These are phyloP conservation scores for Saturnia pavonia DNA, from an alignment of 2,888 invertebrate species.

Conservation along the genomic window DNA sequence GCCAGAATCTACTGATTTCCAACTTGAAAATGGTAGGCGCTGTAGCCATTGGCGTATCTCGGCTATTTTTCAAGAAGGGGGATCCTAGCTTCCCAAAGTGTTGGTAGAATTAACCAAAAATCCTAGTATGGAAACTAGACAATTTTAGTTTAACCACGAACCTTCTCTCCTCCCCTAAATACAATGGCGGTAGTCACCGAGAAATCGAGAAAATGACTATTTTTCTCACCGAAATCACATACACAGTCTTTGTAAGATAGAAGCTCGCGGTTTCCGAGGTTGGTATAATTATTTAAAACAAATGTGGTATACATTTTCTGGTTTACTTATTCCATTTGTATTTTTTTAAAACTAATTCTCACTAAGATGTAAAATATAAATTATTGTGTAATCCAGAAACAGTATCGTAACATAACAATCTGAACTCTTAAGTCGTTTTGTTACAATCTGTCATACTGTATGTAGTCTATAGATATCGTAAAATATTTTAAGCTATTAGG, in stretches of 20 bases:
- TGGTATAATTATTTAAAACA: not conserved
- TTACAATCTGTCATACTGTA: slow-evolving; percentile 15
- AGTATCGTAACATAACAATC: slow-evolving; percentile 21
- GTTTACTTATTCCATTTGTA: not conserved
- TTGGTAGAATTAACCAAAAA: too few species aligned
- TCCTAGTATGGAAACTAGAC: too few species aligned
- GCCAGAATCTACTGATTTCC: too few species aligned
- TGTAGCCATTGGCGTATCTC: too few species aligned
- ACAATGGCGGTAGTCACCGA: too few species aligned
- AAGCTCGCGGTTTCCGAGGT: too few species aligned
- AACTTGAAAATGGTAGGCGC: too few species aligned
- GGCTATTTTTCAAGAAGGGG: too few species aligned
- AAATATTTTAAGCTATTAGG: not conserved
- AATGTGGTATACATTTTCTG: not conserved
- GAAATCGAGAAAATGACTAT: not conserved
- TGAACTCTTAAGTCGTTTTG: slow-evolving; percentile 16
- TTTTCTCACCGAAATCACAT: not conserved
- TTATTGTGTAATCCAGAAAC: not conserved
- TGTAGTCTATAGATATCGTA: not conserved
- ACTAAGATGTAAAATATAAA: not conserved
- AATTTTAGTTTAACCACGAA: too few species aligned
- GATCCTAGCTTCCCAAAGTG: too few species aligned
- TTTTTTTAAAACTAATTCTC: not conserved
- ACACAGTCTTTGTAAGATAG: not conserved
- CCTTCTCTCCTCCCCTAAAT: too few species aligned